phyloP scores from a whole-genome alignment of 2,888 invertebrate genomes.

The Drosophila prostipennis region DNA sequence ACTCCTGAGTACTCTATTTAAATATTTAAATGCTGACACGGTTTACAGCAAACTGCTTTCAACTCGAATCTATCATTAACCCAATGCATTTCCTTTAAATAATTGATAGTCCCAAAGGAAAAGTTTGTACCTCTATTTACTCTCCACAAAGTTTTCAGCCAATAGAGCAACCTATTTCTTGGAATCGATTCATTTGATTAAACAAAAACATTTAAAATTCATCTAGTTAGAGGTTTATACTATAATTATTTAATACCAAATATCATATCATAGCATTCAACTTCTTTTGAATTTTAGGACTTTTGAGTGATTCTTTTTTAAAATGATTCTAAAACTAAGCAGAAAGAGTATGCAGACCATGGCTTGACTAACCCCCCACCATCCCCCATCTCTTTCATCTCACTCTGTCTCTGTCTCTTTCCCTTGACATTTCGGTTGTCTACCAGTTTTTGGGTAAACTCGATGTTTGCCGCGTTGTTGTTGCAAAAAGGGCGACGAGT shows the following conservation, averaged over 20 bases:
- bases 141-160: too few relatives aligned
- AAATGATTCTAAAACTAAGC: background rate
- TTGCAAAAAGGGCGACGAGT: slow-evolving; percentile 62
- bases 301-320: too few relatives aligned
- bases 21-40: slow-evolving; percentile 1
- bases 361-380: slow-evolving; percentile 8
- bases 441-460: slow-evolving; percentile 34
- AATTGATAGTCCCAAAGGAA: background rate
- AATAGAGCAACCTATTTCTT: too few relatives aligned
- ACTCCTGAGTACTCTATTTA: slow-evolving; percentile 8
- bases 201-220: too few relatives aligned
- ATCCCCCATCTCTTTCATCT: background rate
- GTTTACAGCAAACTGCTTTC: background rate
- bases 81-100: background rate
- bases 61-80: background rate
- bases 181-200: too few relatives aligned
- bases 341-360: slow-evolving; percentile 5
- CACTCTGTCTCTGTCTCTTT: slow-evolving; percentile 11
- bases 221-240: too few relatives aligned
- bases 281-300: too few relatives aligned
- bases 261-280: too few relatives aligned
- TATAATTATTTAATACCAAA: too few relatives aligned
- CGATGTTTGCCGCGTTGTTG: slow-evolving; percentile 17
- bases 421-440: slow-evolving; percentile 40
- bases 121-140: background rate